phyloP scores from a whole-genome alignment of 1,140 invertebrate genomes.

The Papilio glaucus region DNA sequence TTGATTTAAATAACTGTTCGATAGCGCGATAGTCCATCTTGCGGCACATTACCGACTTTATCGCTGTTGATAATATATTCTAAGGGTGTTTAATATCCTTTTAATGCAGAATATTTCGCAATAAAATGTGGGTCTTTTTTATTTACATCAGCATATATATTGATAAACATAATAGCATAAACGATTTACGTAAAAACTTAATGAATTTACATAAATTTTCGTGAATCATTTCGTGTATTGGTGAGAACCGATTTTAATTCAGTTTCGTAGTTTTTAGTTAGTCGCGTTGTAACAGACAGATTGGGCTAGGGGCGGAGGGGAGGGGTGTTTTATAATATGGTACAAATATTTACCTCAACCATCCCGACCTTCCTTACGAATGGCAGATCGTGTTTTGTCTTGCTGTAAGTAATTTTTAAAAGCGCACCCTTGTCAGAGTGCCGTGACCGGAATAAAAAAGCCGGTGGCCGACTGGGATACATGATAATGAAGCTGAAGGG shows the following conservation, averaged over 20 bases:
- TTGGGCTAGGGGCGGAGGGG: no score
- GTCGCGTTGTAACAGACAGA: not conserved
- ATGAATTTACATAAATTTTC: no score
- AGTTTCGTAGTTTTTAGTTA: not conserved
- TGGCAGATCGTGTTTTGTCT: not conserved
- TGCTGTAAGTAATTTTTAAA: conserved; percentile 8
- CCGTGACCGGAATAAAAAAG: conserved; percentile 39
- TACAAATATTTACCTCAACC: not conserved
- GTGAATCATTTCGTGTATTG: no score
- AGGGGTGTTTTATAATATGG: not conserved
- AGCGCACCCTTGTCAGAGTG: conserved; percentile 39
- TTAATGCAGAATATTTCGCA: not conserved
- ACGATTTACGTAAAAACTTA: not conserved
- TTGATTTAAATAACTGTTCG: not conserved
- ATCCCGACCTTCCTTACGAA: not conserved
- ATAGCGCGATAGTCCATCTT: not conserved
- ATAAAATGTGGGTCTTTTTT: not conserved
- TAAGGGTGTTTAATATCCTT: conserved; percentile 6
- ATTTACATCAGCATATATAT: not conserved
- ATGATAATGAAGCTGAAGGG: not conserved
- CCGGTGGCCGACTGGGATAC: conserved; percentile 8
- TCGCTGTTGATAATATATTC: not conserved
- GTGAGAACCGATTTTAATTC: not conserved
- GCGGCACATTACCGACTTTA: not conserved
- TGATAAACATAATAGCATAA: not conserved